Base-by-base conservation (phyloP, 2,888 invertebrate genomes). In the Synanthedon formicaeformis region DNA sequence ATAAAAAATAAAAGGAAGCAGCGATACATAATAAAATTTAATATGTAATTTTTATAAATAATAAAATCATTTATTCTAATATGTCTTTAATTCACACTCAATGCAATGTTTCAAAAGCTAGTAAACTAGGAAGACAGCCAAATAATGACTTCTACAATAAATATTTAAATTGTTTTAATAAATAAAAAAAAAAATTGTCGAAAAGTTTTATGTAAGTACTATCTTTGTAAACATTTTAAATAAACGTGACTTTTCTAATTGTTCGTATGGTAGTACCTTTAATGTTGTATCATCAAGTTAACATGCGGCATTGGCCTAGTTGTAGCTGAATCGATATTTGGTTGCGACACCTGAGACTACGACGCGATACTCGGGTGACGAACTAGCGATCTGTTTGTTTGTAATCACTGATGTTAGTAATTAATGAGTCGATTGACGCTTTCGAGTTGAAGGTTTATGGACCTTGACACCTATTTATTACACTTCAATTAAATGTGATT, bases 231-330 rank as follows among this genome's bases (percentile, higher is more conserved):
- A 23, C 5, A 23, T 10, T 34, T 34, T 34, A 34, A 34, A 10
- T 34, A 45, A 45, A 45, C 49, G 11, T 12, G 13, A 16, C 16
- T n/a, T 16, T 49, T 14, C 23, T 45, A 16, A 18, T 49, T 3
- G 23, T 4, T 23, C 12, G 23, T 49, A 12, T 49, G 49, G 12
- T 12, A 23, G 18, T 16, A 16, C 23, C 49, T 10, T 23, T 49
- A 49, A 12, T n/a, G 45, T 45, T 49, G 49, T 49, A 49, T 49
- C 49, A 49, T 49, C 49, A 23, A 16, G 50, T 48, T 51, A 41
- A 51, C 63, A 60, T 54, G 61, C 70, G 82, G 71, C 83, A 82
- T 77, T 83, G 83, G 74, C 83, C 83, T 67, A 78, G 64, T 65
- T 78, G 40, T 56, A 58, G 56, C 58, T 64, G 67, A 69, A 77